phyloP scores from a whole-genome alignment of 2,888 invertebrate species.

The Meliscaeva auricollis region DNA sequence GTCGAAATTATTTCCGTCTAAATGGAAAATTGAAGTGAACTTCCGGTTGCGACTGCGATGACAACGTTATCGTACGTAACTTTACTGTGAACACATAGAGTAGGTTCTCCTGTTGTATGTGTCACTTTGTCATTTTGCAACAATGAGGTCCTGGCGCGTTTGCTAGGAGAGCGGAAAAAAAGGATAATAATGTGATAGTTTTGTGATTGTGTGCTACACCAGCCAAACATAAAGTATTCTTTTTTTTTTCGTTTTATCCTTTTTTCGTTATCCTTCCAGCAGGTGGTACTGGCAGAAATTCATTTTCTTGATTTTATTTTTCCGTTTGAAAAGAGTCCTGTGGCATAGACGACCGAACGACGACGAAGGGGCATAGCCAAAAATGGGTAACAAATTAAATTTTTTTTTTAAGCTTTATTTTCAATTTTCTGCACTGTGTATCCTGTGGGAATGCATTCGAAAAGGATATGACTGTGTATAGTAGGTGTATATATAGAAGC shows the following conservation, averaged over 20 bases:
- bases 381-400: constrained; percentile 42
- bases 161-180: constrained; percentile 9
- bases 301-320: constrained; percentile 29
- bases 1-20: constrained; percentile 66
- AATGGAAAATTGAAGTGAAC: constrained; percentile 58
- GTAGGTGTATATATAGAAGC: not conserved
- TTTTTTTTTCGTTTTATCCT: not conserved
- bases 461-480: constrained; percentile 33
- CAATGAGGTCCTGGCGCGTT: constrained; percentile 26
- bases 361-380: not conserved
- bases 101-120: not conserved
- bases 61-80: not conserved
- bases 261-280: constrained; percentile 21
- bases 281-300: constrained; percentile 32
- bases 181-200: constrained; percentile 50
- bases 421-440: constrained; percentile 43
- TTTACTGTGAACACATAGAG: not conserved
- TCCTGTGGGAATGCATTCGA: constrained; percentile 68
- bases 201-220: constrained; percentile 21
- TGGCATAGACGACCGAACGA: not conserved
- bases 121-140: constrained; percentile 37
- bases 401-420: constrained; percentile 36
- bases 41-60: constrained; percentile 35
- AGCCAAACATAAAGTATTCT: constrained; percentile 13
- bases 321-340: constrained; percentile 7